Base-by-base conservation (phyloP, 2,113 vertebrate genomes). In the Upupa epops region DNA sequence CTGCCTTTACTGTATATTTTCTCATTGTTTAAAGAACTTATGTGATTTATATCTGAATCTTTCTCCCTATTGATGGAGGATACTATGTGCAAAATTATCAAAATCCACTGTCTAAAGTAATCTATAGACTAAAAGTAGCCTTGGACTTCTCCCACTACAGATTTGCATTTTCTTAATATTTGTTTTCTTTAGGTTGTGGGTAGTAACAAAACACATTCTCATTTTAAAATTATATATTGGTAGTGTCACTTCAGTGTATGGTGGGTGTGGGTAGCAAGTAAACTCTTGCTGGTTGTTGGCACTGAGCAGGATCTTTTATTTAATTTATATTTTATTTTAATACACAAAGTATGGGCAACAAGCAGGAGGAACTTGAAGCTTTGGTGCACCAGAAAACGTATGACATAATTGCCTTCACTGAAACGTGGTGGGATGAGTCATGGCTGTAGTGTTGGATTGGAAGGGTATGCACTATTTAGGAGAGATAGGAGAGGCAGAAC, bases 221-320 rank as follows among this genome's bases (percentile, higher is more conserved):
- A 7, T 37, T 66, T 66, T 56, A 32, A 66, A 66, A 52, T 51
- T 74, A 61, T 26, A 21, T 12, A 4, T 37, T 61, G 49, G 14
- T 0, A 0, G 3, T 37, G 34, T 59, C 58, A 69, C 4, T 20
- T 3, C 1, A 0, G 49, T 78, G 49, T 52, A 40, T 1, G 2
- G 40, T 56, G 32, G 20, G 37, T 79, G 25, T 70, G 65, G 63
- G 58, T 82, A 72, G 34, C 36, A 34, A 78, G 86, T 69, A 40
- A 92, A 51, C 37, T 34, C 32, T 93, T 84, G 78, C 42, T 0
- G 1, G 17, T 22, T 51, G 61, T 90, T 88, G 68, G 76, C 49
- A 25, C 54, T 63, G 0, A 2, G 80, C 45, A 86, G 36, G 65
- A 60, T 75, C 70, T 93, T 42, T n/a, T n/a, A n/a, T n/a, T n/a